Evolutionary conservation across 2,113 vertebrate species (phyloP), one percentile per base, ranked within the genome.

Genomic region (Ranitomeya variabilis): DNA sequence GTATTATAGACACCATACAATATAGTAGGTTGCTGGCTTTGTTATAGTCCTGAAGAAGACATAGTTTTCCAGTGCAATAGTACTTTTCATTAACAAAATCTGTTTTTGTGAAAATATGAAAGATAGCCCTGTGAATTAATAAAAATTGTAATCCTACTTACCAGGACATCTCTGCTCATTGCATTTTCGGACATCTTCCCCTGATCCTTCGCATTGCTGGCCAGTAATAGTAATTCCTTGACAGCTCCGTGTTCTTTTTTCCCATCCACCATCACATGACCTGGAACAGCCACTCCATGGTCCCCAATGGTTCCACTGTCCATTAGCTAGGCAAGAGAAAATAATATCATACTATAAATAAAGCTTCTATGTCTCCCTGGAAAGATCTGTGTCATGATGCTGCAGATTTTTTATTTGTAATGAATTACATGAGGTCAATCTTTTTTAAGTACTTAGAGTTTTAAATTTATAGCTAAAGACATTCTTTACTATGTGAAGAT

Each of bases 261-360:
- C 98, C 98, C 97, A 99, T 90, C 98, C 98, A 0, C 98, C 98
- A 0, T 99, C 98, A 0, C 98, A 99, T 14, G 98, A 99, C 86
- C 98, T 99, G 11, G 98, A 99, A 91, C 98, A 99, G 79, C 97
- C 97, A 66, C 98, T 99, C 98, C 98, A 99, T 1, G 97, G 97
- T 21, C 96, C 98, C 98, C 98, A 99, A 1, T 96, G 97, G 90
- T 99, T 99, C 98, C 98, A 99, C 87, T 99, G 98, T n/a, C 98
- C 98, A 31, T 99, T 98, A 83, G 97, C 98, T 99, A 92, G 86
- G 93, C 31, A 78, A 91, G 91, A 90, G 91, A 91, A 93, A 18
- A 51, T 52, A 67, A 23, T 12, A 52, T 2, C 11, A 83, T 64
- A 23, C 77, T 19, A 51, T 64, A 66, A 66, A 64, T 81, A 81